Conservation (phyloP, 2,888 invertebrate species). For the Brachycybe producta region DNA sequence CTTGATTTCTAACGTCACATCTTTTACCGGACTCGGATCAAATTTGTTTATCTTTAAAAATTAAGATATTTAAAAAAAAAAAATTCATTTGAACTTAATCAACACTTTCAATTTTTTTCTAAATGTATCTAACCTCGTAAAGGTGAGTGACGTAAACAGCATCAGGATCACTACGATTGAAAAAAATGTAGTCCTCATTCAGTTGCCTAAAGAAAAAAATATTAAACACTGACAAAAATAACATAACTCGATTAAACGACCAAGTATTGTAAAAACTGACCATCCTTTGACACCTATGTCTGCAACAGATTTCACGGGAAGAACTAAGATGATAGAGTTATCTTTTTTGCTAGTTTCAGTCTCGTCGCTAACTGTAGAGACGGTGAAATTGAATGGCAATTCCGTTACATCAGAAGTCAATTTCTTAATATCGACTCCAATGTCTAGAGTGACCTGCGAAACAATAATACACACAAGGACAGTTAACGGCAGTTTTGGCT, state of each 20-base stretch:
- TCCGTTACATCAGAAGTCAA: neutral
- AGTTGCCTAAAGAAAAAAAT: neutral
- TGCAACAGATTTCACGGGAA: constrained; percentile 9
- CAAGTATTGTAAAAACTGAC: neutral
- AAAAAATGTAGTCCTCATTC: constrained; percentile 6
- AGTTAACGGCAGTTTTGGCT: too few relatives aligned
- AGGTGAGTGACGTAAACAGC: constrained; percentile 4
- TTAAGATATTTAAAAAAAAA: constrained; percentile 4
- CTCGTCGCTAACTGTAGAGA: constrained; percentile 12
- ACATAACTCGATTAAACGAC: neutral
- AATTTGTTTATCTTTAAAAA: constrained; percentile 2
- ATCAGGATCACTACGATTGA: constrained; percentile 10
- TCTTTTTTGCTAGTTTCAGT: neutral
- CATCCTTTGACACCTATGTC: neutral
- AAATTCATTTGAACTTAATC: neutral
- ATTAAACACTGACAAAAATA: neutral
- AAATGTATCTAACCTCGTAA: constrained; percentile 7
- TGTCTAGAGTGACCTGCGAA: constrained; percentile 9
- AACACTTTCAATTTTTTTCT: neutral
- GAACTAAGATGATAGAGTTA: neutral
- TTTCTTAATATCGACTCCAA: constrained; percentile 9
- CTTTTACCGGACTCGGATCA: constrained; percentile 11
- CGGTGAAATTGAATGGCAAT: constrained; percentile 2
- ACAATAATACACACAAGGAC: too few relatives aligned
- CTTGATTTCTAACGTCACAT: constrained; percentile 5